phyloP scores from a whole-genome alignment of 2,113 vertebrate species.

The Scatophagus argus region DNA sequence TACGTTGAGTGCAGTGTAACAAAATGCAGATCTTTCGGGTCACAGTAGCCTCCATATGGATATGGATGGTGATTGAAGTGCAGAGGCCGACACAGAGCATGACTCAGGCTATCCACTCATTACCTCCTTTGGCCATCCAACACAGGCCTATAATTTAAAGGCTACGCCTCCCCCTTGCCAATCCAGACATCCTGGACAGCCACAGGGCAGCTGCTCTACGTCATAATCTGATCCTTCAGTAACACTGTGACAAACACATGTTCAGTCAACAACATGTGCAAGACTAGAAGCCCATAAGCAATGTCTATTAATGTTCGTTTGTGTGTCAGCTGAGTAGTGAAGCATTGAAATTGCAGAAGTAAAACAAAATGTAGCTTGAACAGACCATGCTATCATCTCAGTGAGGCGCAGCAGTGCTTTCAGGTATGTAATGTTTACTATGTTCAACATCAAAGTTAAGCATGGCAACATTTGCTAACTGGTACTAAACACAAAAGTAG shows the following conservation, averaged over 20 bases:
- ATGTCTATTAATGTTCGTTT: conserved; percentile 5
- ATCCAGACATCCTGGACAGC: conserved; percentile 31
- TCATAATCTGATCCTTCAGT: conserved; percentile 46
- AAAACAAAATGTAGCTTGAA: conserved; percentile 40
- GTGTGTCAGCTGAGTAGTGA: conserved; percentile 19
- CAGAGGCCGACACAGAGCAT: conserved; percentile 48
- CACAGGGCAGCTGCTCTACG: conserved; percentile 51
- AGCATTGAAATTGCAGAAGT: conserved; percentile 24
- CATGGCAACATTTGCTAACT: background rate
- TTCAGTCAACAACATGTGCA: conserved; percentile 50
- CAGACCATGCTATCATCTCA: background rate
- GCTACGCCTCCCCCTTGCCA: conserved; percentile 19
- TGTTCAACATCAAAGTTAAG: background rate
- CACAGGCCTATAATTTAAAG: conserved; percentile 71
- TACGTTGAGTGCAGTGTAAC: conserved; percentile 56
- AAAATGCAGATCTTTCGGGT: conserved; percentile 65
- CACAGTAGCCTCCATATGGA: conserved; percentile 65
- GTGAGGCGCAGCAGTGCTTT: background rate
- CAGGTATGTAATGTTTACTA: background rate
- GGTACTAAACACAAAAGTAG: background rate
- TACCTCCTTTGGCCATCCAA: conserved; percentile 60
- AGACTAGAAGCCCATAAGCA: conserved; percentile 12
- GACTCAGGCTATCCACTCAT: conserved; percentile 74
- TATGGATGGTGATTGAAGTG: conserved; percentile 63
- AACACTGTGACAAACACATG: conserved; percentile 55